A percentile compares a stretch with the other conserved stretches of the same genome.
phyloP scores from a whole-genome alignment of 2,888 invertebrate species.

The Philereme vetulata region DNA sequence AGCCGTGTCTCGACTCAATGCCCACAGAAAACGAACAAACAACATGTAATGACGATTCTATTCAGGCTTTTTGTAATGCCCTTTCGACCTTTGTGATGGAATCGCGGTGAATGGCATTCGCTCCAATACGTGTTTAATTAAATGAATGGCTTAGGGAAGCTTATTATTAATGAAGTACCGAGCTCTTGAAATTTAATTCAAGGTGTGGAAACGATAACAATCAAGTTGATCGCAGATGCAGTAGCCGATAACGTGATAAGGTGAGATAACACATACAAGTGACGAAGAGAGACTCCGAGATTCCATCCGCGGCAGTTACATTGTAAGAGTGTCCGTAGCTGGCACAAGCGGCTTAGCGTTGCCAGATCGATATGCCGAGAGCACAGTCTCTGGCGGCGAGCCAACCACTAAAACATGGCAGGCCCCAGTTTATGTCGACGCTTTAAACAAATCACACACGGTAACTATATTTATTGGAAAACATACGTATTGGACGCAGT shows the following conservation, averaged over 20 bases:
- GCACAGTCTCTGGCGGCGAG: slow-evolving; percentile 59
- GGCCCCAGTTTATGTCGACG: slow-evolving; percentile 54
- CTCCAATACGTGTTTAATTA: slow-evolving; percentile 42
- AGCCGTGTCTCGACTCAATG: slow-evolving; percentile 61
- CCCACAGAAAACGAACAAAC: slow-evolving; percentile 60
- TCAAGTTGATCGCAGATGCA: slow-evolving; percentile 31
- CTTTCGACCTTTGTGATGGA: slow-evolving; percentile 61
- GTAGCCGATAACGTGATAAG: slow-evolving; percentile 43
- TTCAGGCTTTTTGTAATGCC: slow-evolving; percentile 65
- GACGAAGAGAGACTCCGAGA: slow-evolving; percentile 41
- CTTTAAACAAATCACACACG: slow-evolving; percentile 49
- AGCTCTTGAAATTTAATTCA: slow-evolving; percentile 24
- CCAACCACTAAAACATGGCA: slow-evolving; percentile 67
- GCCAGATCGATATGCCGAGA: slow-evolving; percentile 59
- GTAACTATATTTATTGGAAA: slow-evolving; percentile 52
- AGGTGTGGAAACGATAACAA: slow-evolving; percentile 26
- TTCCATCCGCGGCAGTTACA: slow-evolving; percentile 47
- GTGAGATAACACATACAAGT: slow-evolving; percentile 40
- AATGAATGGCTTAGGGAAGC: slow-evolving; percentile 31
- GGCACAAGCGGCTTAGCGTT: slow-evolving; percentile 38
- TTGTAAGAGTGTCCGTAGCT: slow-evolving; percentile 38
- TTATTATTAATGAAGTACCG: slow-evolving; percentile 19
- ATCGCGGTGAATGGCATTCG: slow-evolving; percentile 47
- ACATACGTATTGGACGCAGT: slow-evolving; percentile 38
- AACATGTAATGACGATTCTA: slow-evolving; percentile 66